Evolutionary conservation across 2,888 invertebrate species (phyloP).

Genomic region (Plebejus melissa): DNA sequence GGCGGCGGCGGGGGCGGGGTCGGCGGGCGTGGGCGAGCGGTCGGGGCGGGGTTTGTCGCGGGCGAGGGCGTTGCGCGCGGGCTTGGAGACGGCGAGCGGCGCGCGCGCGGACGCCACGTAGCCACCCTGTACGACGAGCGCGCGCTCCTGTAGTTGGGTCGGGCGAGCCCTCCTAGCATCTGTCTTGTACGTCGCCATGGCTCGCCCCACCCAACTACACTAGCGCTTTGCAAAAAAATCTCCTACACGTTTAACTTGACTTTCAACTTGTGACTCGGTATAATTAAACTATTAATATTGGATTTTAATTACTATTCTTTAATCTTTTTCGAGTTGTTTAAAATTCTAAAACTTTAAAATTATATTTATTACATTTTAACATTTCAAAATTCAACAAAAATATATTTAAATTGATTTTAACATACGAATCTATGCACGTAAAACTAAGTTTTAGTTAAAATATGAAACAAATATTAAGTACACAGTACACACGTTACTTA

Average conservation of each 20-base stretch:
- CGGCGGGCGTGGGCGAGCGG: slow-evolving; percentile 43
- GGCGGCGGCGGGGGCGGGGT: slow-evolving; percentile 52
- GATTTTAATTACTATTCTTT: no score
- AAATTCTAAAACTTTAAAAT: no score
- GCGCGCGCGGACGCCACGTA: slow-evolving; percentile 80
- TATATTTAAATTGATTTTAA: background rate
- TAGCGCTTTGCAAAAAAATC: slow-evolving; percentile 7
- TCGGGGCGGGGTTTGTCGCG: slow-evolving; percentile 79
- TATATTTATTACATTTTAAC: no score
- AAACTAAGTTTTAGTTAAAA: background rate
- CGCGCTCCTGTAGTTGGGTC: slow-evolving; percentile 82
- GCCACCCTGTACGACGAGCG: slow-evolving; percentile 82
- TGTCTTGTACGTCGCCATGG: slow-evolving; percentile 59
- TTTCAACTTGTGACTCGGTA: background rate
- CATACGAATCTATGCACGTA: background rate
- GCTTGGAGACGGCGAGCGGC: slow-evolving; percentile 84
- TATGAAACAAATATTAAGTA: slow-evolving; percentile 3
- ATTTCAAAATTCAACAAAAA: background rate
- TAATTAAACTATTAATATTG: no score
- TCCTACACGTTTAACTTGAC: background rate
- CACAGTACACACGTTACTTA: background rate
- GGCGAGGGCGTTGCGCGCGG: slow-evolving; percentile 85
- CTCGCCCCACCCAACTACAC: slow-evolving; percentile 35
- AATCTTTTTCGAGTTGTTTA: no score
- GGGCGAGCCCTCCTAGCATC: slow-evolving; percentile 73